These are phyloP conservation scores for Opisthograptis luteolata DNA, from an alignment of 2,888 invertebrate genomes.

Conservation along the genomic window DNA sequence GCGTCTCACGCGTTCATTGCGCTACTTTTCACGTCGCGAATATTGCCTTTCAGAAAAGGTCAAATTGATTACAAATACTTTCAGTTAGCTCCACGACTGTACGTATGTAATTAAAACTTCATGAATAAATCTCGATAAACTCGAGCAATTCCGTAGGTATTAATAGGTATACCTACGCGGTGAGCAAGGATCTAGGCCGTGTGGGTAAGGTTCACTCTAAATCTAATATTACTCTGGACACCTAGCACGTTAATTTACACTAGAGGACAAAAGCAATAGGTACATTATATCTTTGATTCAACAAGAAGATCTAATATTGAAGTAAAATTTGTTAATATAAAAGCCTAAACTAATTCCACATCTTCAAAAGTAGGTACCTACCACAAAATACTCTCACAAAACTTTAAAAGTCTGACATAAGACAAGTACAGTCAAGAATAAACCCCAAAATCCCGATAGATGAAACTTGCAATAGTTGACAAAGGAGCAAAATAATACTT, in stretches of 20 bases:
- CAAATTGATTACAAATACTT: not conserved
- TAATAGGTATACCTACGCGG: conserved; percentile 23
- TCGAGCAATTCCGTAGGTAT: conserved; percentile 13
- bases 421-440: no score
- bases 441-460: no score
- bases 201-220: conserved; percentile 38
- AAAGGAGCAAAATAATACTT: no score
- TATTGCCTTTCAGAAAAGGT: no score
- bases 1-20: not conserved
- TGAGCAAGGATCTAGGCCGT: conserved; percentile 43
- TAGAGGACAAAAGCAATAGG: not conserved
- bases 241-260: not conserved
- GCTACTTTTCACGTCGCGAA: not conserved
- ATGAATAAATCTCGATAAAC: not conserved
- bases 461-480: no score
- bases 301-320: no score
- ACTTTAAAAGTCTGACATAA: no score
- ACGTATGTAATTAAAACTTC: conserved; percentile 1
- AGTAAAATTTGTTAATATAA: no score
- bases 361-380: no score
- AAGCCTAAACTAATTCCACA: no score
- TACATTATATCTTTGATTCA: not conserved
- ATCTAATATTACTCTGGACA: not conserved
- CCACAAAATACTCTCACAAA: no score
- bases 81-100: conserved; percentile 1